Evolutionary conservation across 2,888 invertebrate genomes (phyloP).

Genomic region (Limnephilus auricula): DNA sequence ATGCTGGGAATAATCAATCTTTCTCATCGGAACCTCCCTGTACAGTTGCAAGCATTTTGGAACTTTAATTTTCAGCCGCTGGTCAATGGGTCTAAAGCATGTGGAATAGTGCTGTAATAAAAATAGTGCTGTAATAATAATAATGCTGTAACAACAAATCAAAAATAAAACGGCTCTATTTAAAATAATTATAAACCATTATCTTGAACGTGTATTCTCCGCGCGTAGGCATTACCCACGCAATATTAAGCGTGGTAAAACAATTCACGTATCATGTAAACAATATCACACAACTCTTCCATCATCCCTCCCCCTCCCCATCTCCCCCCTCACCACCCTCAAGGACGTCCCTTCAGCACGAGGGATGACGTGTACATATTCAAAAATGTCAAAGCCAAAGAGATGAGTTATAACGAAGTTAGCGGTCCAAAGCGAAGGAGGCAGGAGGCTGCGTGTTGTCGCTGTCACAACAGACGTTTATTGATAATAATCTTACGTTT

Average conservation of each 20-base stretch:
- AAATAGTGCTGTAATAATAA: too few relatives aligned
- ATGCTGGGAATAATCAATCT: too few relatives aligned
- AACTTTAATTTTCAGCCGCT: too few relatives aligned
- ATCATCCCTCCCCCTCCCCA: neutral
- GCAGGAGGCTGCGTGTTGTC: slow-evolving; percentile 17
- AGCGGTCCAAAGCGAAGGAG: slow-evolving; percentile 29
- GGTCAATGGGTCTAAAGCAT: too few relatives aligned
- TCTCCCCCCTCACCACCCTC: neutral
- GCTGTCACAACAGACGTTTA: slow-evolving; percentile 42
- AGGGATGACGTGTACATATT: slow-evolving; percentile 28
- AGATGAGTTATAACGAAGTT: slow-evolving; percentile 53
- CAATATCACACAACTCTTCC: slow-evolving; percentile 11
- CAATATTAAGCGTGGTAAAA: neutral
- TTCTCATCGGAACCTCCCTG: too few relatives aligned
- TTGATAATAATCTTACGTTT: slow-evolving; percentile 33
- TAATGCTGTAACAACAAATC: too few relatives aligned
- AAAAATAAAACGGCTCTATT: neutral
- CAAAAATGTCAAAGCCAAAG: slow-evolving; percentile 56
- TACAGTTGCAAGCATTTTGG: too few relatives aligned
- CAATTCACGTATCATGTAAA: slow-evolving; percentile 8
- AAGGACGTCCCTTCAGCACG: neutral
- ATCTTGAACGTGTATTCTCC: neutral
- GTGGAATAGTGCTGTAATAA: too few relatives aligned
- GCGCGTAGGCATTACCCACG: neutral
- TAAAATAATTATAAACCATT: neutral